Conservation (phyloP, 2,113 vertebrate species). For the Marcusenius ussheri region DNA sequence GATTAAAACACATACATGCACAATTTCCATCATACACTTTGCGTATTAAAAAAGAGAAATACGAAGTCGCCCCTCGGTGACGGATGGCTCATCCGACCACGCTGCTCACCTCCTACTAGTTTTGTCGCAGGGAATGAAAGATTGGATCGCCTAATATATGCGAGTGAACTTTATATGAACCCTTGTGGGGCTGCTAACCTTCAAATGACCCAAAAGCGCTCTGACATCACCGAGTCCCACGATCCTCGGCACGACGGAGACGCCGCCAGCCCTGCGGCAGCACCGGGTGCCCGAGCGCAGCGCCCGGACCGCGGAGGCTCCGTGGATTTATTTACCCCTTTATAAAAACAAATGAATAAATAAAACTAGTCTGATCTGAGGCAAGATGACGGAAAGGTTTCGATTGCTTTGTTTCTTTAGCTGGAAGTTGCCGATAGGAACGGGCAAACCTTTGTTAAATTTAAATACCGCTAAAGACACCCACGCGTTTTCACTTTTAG, state of each 20-base stretch:
- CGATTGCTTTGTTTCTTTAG: neutral
- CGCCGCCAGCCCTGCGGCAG: slow-evolving; percentile 48
- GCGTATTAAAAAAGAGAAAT: neutral
- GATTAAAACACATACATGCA: neutral
- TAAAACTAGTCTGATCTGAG: neutral
- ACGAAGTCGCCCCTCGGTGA: slow-evolving; percentile 59
- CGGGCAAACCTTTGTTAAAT: neutral
- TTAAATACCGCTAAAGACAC: neutral
- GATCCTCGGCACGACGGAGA: slow-evolving; percentile 67
- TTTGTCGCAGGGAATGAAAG: slow-evolving; percentile 83
- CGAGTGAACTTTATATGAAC: slow-evolving; percentile 94
- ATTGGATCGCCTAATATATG: slow-evolving; percentile 95
- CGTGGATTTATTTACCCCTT: neutral
- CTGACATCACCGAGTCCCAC: slow-evolving; percentile 84
- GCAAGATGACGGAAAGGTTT: neutral
- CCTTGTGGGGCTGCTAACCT: slow-evolving; percentile 88
- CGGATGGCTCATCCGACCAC: slow-evolving; percentile 68
- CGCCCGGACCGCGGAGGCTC: neutral
- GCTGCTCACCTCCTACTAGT: slow-evolving; percentile 83
- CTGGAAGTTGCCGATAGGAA: neutral
- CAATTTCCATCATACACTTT: neutral
- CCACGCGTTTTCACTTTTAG: neutral
- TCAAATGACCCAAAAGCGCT: slow-evolving; percentile 82
- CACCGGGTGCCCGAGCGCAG: slow-evolving; percentile 23
- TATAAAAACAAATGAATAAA: neutral